Conservation (phyloP, 2,797 vertebrate genomes). For the Lerista edwardsae region DNA sequence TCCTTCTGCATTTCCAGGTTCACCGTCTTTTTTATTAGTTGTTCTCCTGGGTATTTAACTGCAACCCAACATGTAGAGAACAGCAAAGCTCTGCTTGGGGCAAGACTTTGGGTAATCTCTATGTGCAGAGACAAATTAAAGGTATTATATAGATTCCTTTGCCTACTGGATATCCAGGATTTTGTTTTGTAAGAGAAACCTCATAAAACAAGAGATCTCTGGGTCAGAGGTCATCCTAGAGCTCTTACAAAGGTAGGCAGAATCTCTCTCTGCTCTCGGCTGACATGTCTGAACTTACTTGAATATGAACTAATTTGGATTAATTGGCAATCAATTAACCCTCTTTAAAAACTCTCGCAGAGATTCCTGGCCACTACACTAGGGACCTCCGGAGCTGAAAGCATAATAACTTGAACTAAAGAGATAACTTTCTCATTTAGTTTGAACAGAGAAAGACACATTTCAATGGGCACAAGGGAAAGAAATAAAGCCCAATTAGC, state of each 20-base stretch:
- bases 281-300: constrained; percentile 4
- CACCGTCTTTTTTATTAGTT: background rate
- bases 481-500: constrained; percentile 28
- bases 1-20: background rate
- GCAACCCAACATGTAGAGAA: background rate
- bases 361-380: constrained; percentile 2
- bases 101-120: no score
- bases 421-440: constrained; percentile 29
- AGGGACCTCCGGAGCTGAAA: constrained; percentile 15
- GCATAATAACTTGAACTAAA: constrained; percentile 37
- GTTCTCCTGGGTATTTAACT: background rate
- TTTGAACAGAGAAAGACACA: constrained; percentile 12
- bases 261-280: background rate
- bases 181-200: constrained; percentile 5
- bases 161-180: background rate
- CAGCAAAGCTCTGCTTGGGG: no score
- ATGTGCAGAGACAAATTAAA: background rate
- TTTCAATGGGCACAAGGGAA: constrained; percentile 26
- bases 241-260: background rate
- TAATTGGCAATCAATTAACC: constrained; percentile 43
- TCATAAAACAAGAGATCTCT: constrained; percentile 2
- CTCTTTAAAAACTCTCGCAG: background rate
- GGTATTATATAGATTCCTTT: background rate
- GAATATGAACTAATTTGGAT: constrained; percentile 35
- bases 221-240: background rate